Percentiles rank a stretch among this genome's conserved stretches.
These are phyloP conservation scores for Pseudonaja textilis DNA, from an alignment of 2,113 vertebrate species.

Conservation along the genomic window DNA sequence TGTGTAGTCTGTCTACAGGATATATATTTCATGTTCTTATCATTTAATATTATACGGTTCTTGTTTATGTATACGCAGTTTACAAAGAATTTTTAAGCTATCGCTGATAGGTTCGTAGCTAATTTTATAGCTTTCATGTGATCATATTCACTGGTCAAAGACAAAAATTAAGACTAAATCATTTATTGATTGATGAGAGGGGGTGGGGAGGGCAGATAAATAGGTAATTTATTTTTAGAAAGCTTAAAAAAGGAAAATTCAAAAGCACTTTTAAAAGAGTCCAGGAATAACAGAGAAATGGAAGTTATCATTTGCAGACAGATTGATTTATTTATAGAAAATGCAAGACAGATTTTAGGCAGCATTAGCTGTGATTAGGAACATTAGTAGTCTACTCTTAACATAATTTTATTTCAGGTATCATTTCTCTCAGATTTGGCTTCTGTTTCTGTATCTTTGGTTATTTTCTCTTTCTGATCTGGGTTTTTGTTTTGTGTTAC, in stretches of 20 bases:
- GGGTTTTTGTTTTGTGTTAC: neutral
- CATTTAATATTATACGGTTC: neutral
- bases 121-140: neutral
- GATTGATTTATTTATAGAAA: neutral
- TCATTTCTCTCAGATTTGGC: neutral
- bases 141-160: neutral
- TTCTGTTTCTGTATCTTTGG: neutral
- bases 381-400: neutral
- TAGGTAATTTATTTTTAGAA: neutral
- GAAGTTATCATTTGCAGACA: neutral
- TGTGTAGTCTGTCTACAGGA: neutral
- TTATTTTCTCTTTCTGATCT: neutral
- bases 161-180: neutral
- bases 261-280: neutral
- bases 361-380: neutral
- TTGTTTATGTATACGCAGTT: neutral
- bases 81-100: neutral
- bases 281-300: neutral
- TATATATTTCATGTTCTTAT: neutral
- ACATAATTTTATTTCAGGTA: neutral
- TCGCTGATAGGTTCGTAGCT: neutral
- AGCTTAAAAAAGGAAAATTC: neutral
- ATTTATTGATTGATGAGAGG: neutral
- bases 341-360: neutral
- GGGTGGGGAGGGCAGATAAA: neutral